Percentiles rank a stretch among this genome's conserved stretches.
These are phyloP conservation scores for Ruditapes philippinarum DNA, from an alignment of 1,140 invertebrate species.

Conservation along the genomic window DNA sequence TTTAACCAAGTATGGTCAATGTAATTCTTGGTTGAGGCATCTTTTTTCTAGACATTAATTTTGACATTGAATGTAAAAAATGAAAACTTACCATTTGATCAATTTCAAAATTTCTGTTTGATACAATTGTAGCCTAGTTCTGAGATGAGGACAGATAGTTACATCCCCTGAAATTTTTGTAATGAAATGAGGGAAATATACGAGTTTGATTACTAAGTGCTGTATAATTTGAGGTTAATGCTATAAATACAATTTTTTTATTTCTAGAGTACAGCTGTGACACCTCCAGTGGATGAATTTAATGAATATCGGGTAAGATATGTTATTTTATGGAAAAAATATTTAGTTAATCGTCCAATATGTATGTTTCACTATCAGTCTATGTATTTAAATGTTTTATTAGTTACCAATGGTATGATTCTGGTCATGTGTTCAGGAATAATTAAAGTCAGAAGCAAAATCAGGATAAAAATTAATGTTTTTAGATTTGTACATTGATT, in stretches of 20 bases:
- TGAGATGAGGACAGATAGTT: background rate
- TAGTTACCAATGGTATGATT: background rate
- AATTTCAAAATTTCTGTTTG: background rate
- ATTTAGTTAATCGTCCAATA: background rate
- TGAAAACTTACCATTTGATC: too few relatives aligned
- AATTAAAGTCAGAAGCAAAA: background rate
- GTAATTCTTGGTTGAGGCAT: too few relatives aligned
- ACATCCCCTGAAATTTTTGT: background rate
- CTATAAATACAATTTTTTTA: background rate
- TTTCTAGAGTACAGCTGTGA: conserved; percentile 14
- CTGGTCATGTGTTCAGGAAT: background rate
- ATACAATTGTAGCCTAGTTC: background rate
- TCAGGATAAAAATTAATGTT: too few relatives aligned
- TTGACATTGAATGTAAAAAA: too few relatives aligned
- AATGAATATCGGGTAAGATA: background rate
- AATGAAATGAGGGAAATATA: background rate
- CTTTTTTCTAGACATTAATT: too few relatives aligned
- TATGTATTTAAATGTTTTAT: background rate
- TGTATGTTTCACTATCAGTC: background rate
- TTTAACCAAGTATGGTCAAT: too few relatives aligned
- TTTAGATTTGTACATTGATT: background rate
- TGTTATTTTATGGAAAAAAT: too few relatives aligned
- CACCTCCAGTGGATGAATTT: background rate
- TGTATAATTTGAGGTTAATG: background rate
- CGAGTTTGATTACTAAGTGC: background rate